A percentile compares a stretch with the other conserved stretches of the same genome.
These are phyloP conservation scores for Tokudaia muenninki DNA, from an alignment of 2,797 vertebrate species.

Conservation along the genomic window DNA sequence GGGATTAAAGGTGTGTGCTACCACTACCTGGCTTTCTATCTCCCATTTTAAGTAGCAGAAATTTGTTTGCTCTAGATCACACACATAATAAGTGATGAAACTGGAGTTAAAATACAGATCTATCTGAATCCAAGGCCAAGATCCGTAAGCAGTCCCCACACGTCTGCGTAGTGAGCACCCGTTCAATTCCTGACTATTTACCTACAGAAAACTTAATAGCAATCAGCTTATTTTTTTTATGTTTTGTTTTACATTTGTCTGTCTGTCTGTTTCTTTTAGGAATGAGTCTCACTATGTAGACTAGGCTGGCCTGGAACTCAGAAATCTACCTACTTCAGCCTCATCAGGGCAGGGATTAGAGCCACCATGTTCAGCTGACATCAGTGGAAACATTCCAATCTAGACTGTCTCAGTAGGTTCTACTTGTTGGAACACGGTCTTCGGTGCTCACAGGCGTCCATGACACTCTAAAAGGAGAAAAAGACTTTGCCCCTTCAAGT, in stretches of 20 bases:
- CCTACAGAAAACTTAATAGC: neutral
- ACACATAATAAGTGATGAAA: neutral
- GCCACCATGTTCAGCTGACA: neutral
- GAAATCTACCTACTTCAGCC: neutral
- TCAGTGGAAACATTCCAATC: neutral
- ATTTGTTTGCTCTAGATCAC: neutral
- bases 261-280: neutral
- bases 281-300: neutral
- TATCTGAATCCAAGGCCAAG: neutral
- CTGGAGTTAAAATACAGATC: neutral
- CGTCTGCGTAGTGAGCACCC: neutral
- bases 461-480: neutral
- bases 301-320: neutral
- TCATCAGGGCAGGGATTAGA: neutral
- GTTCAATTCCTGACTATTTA: neutral
- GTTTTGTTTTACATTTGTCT: neutral
- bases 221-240: neutral
- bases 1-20: neutral
- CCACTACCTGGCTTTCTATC: neutral
- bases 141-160: neutral
- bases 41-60: constrained; percentile 21
- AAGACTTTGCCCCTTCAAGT: neutral
- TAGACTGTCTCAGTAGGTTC: neutral
- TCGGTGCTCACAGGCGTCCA: neutral
- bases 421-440: neutral